phyloP scores from a whole-genome alignment of 2,888 invertebrate species.

The Parascotia fuliginaria region DNA sequence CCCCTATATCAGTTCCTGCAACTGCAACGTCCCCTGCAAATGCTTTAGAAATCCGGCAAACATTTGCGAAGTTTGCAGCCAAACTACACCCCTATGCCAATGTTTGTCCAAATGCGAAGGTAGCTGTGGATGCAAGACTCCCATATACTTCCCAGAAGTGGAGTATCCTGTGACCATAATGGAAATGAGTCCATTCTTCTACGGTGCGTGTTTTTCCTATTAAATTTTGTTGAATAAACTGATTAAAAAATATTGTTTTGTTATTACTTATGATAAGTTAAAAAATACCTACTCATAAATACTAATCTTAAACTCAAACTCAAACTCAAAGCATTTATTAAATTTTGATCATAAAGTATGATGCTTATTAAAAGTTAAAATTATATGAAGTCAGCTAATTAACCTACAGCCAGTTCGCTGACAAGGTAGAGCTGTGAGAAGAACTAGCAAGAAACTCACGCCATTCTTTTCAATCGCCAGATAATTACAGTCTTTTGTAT shows the following conservation, averaged over 20 bases:
- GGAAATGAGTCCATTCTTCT: conserved; percentile 58
- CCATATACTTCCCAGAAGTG: conserved; percentile 66
- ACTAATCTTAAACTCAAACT: too few species aligned
- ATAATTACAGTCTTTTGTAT: too few species aligned
- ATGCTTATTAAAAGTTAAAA: too few species aligned
- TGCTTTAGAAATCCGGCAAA: conserved; percentile 47
- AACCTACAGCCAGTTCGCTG: too few species aligned
- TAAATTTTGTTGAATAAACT: conserved; percentile 8
- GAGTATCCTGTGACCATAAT: conserved; percentile 56
- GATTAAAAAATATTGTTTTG: neutral
- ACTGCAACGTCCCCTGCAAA: conserved; percentile 23
- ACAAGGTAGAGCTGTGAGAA: too few species aligned
- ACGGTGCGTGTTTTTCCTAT: conserved; percentile 38
- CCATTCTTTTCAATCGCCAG: too few species aligned
- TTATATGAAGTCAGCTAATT: too few species aligned
- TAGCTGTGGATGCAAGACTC: conserved; percentile 24
- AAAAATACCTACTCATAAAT: too few species aligned
- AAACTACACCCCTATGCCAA: conserved; percentile 36
- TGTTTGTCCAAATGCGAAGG: conserved; percentile 22
- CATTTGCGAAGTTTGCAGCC: conserved; percentile 40
- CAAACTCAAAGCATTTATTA: too few species aligned
- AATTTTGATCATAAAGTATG: too few species aligned
- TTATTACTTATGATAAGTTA: too few species aligned
- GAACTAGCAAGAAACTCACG: too few species aligned
- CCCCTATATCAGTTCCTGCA: conserved; percentile 34